phyloP scores from a whole-genome alignment of 2,113 vertebrate species.

The Alces alces region DNA sequence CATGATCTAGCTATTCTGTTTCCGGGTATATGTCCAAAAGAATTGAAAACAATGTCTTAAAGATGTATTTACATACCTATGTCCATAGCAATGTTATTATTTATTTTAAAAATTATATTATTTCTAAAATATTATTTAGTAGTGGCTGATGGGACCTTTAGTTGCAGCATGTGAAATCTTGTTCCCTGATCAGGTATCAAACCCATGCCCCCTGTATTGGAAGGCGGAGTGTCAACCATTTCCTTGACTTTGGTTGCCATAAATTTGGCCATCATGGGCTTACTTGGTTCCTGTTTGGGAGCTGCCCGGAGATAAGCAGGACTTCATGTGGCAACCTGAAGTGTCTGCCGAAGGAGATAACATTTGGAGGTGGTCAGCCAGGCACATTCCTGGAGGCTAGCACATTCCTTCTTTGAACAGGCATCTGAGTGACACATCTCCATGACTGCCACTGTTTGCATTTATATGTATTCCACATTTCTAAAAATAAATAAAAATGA shows the following conservation, averaged over 20 bases:
- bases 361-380: background rate
- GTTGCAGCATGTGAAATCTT: background rate
- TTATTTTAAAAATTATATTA: background rate
- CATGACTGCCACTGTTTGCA: background rate
- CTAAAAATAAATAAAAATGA: background rate
- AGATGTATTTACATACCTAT: background rate
- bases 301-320: background rate
- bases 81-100: background rate
- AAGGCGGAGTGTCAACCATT: background rate
- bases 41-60: background rate
- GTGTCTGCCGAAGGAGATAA: background rate
- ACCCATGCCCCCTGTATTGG: background rate
- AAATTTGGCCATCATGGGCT: background rate
- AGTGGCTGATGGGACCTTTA: background rate
- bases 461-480: background rate
- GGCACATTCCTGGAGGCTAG: background rate
- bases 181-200: background rate
- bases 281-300: background rate
- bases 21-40: background rate
- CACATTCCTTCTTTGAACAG: background rate
- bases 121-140: background rate
- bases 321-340: background rate
- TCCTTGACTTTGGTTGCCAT: background rate
- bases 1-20: background rate
- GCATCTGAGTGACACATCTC: background rate